Base-by-base conservation (phyloP, 2,797 vertebrate genomes). In the Leuciscus waleckii region DNA sequence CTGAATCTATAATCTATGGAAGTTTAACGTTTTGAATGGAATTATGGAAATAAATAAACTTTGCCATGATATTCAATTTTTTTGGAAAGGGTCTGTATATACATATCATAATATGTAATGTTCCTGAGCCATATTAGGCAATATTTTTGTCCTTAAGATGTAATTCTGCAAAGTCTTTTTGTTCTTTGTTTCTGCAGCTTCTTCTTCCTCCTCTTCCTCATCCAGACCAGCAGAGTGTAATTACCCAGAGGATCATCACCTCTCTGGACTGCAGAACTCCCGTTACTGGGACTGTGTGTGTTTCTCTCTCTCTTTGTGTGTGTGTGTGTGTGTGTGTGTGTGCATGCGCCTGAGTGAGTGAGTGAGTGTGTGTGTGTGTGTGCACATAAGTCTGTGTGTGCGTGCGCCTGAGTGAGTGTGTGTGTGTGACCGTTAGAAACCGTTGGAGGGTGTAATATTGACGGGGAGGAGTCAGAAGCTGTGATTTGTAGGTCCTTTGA, bases 401-500 rank as follows among this genome's bases (percentile, higher is more conserved):
- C 3, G 2, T 56, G 14, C 0, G 4, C 2, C 4, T 49, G 4
- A 43, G 8, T n/a, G 58, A 37, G 29, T 51, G 49, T 37, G 69
- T 85, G 63, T 79, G 56, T 85, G 83, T 82, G 84, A 79, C 83
- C 56, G 80, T 76, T 58, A 58, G 84, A 82, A 43, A 41, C n/a
- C 29, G 37, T 68, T 14, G 32, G 77, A 81, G 87, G 29, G 78
- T 79, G 82, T 84, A 77, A 84, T 84, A 67, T 16, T 35, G 61
- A 0, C 84, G 86, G 87, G 93, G 94, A 88, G 93, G 93, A 92
- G 93, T 91, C 91, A 92, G 67, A 32, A 90, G 90, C 92, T 91
- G 92, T 92, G 93, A 93, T 94, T 94, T 93, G 93, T 92, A 93
- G 92, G 93, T 84, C 46, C 81, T 77, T 94, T 93, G 93, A 94